phyloP scores from a whole-genome alignment of 2,113 vertebrate species.

The Anas platyrhynchos region DNA sequence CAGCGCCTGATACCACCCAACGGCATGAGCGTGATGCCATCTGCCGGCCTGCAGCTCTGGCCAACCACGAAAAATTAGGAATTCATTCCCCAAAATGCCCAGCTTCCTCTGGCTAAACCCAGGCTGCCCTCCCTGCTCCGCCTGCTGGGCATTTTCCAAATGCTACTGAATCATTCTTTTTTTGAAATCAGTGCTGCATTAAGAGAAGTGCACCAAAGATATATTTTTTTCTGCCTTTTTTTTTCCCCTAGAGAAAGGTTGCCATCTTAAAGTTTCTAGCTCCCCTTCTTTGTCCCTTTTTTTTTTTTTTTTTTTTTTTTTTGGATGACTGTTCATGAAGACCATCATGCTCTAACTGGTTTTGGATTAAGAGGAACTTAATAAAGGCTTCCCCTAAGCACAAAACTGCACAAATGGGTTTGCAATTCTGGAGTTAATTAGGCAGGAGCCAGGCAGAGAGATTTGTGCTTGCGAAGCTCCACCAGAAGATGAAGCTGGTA shows the following conservation, averaged over 20 bases:
- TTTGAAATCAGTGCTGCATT: background rate
- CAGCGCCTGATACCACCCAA: background rate
- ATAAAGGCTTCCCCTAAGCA: constrained; percentile 48
- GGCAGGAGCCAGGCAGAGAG: background rate
- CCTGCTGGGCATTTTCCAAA: background rate
- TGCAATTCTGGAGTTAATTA: constrained; percentile 48
- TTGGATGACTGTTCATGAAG: background rate
- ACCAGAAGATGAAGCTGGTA: background rate
- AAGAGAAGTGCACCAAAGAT: background rate
- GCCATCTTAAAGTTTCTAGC: background rate
- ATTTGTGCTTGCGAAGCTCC: background rate
- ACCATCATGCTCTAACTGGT: background rate
- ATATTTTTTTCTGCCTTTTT: accelerated
- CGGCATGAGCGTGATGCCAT: constrained; percentile 38
- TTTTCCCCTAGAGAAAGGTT: background rate
- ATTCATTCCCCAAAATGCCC: background rate
- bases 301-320: accelerated
- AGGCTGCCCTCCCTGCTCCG: background rate
- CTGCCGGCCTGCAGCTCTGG: background rate
- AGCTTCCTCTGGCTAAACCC: background rate
- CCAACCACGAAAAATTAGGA: accelerated
- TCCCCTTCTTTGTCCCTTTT: accelerated
- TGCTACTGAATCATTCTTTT: background rate
- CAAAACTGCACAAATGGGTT: constrained; percentile 41
- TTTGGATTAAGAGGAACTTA: constrained; percentile 53